Percentiles rank a stretch among this genome's conserved stretches.
Conservation (phyloP, 1,140 invertebrate species). For the Lysiphlebus fabarum region DNA sequence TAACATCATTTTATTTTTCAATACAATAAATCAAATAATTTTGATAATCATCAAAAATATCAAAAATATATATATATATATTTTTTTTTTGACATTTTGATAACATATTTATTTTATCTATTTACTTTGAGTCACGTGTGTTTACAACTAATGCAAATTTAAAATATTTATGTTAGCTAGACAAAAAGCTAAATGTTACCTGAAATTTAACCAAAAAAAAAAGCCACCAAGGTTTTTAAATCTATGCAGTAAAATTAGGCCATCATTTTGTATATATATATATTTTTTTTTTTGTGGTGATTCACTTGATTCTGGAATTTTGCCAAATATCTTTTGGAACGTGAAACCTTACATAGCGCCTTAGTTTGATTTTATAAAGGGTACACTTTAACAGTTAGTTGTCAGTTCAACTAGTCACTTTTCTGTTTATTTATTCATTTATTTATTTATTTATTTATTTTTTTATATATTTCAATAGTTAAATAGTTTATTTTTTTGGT, state of each 20-base stretch:
- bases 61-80: too few relatives aligned
- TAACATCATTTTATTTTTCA: too few relatives aligned
- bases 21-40: too few relatives aligned
- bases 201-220: conserved; percentile 3
- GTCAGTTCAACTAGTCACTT: conserved; percentile 7
- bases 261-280: conserved; percentile 1
- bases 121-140: too few relatives aligned
- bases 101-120: too few relatives aligned
- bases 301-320: background rate
- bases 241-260: conserved; percentile 21
- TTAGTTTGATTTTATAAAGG: background rate
- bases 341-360: conserved; percentile 1
- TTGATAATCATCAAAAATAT: too few relatives aligned
- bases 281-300: conserved; percentile 14
- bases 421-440: conserved; percentile 8
- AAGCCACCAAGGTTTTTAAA: background rate
- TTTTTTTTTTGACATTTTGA: too few relatives aligned
- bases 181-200: background rate
- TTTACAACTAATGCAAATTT: too few relatives aligned
- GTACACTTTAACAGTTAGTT: conserved; percentile 1
- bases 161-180: too few relatives aligned
- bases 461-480: background rate
- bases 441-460: too few relatives aligned
- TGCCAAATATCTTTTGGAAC: conserved; percentile 16
- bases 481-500: background rate